A percentile compares a stretch with the other conserved stretches of the same genome.
Evolutionary conservation across 2,888 invertebrate species (phyloP).

Genomic region (Kryphioiulus occultus): DNA sequence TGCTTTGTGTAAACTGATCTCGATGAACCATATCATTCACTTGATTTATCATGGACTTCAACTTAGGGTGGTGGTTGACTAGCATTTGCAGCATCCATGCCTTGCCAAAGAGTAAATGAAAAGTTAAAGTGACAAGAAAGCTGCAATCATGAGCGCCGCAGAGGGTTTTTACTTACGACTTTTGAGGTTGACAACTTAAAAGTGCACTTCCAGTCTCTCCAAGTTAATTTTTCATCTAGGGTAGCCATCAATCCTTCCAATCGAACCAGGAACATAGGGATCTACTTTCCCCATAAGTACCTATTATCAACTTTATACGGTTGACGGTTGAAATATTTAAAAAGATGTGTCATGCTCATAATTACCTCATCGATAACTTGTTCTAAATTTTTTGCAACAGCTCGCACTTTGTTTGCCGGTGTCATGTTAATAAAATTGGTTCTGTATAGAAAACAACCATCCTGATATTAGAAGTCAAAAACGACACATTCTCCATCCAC

Average conservation of each 20-base stretch:
- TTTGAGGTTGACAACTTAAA: conserved; percentile 67
- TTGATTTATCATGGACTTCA: conserved; percentile 62
- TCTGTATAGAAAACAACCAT: too few species aligned
- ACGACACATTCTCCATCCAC: neutral
- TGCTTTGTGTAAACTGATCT: conserved; percentile 70
- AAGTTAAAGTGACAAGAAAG: neutral
- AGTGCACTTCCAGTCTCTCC: conserved; percentile 63
- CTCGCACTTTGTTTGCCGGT: conserved; percentile 69
- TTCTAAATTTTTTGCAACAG: conserved; percentile 70
- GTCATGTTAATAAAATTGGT: conserved; percentile 71
- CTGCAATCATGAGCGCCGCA: neutral
- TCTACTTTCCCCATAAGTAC: conserved; percentile 56
- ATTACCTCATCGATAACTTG: conserved; percentile 70
- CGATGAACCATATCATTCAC: conserved; percentile 70
- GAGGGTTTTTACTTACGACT: conserved; percentile 65
- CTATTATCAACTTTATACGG: neutral
- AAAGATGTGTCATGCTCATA: neutral
- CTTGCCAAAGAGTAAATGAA: conserved; percentile 56
- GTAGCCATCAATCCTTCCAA: conserved; percentile 71
- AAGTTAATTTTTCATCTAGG: conserved; percentile 68
- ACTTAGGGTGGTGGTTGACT: conserved; percentile 58
- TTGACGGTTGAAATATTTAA: neutral
- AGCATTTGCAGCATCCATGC: conserved; percentile 62
- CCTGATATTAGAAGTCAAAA: conserved; percentile 60
- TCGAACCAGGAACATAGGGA: conserved; percentile 69